Conservation (phyloP, 2,113 vertebrate species). For the Haemorhous mexicanus region DNA sequence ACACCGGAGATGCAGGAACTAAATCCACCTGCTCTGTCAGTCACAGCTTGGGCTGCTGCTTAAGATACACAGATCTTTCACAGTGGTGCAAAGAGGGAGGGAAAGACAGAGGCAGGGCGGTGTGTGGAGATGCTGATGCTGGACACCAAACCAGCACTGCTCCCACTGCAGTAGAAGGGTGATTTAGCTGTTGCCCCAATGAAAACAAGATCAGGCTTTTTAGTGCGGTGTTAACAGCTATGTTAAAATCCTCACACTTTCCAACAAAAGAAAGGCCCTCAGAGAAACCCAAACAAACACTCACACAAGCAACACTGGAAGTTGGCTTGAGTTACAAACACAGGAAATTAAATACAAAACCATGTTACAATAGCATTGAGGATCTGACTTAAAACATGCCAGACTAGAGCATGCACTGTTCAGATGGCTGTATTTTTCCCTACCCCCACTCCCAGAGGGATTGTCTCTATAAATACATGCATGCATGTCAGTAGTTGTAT, state of each 20-base stretch:
- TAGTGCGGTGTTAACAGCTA: conserved; percentile 56
- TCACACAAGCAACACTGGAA: conserved; percentile 60
- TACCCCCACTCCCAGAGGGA: neutral
- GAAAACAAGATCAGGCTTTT: conserved; percentile 52
- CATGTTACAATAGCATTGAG: conserved; percentile 58
- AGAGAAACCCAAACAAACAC: conserved; percentile 65
- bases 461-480: neutral
- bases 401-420: conserved; percentile 38
- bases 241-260: conserved; percentile 66
- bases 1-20: neutral
- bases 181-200: conserved; percentile 19
- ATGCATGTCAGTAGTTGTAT: neutral
- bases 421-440: neutral
- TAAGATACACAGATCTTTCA: neutral
- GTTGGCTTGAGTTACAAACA: conserved; percentile 65
- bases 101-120: neutral
- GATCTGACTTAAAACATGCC: conserved; percentile 41
- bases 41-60: neutral
- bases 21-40: neutral
- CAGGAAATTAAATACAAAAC: conserved; percentile 73
- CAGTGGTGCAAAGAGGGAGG: neutral
- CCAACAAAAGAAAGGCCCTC: conserved; percentile 61
- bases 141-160: neutral
- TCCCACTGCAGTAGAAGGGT: neutral
- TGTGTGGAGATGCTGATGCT: neutral